Base-by-base conservation (phyloP, 2,113 vertebrate genomes). In the Abramis brama region DNA sequence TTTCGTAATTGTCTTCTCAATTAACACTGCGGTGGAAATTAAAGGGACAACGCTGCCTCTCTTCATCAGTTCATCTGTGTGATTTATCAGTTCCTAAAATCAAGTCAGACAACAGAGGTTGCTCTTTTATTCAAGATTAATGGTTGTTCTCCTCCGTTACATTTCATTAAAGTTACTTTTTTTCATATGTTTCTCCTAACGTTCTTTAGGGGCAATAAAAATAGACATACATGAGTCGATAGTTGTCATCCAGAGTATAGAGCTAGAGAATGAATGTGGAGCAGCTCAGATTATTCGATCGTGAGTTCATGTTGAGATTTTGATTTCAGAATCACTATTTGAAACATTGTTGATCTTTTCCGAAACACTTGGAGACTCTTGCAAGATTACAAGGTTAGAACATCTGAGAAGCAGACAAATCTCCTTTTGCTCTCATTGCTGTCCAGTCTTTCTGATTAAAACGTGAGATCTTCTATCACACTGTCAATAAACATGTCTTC, bases 1-100 rank as follows among this genome's bases (percentile, higher is more conserved):
- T 87, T 88, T 91, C 83, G 43, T 90, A 89, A 92, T 92, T 87
- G 90, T 92, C 89, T 89, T 89, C 90, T 92, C 89, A 89, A 90
- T 93, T 93, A 92, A 91, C 88, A 82, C 71, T 86, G 85, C 91
- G 87, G 86, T 87, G 85, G 86, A 87, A 90, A 70, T 91, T 39
- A 88, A 86, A 59, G 25, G 60, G 62, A 71, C 73, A n/a, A 10
- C 25, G n/a, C 33, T 23, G 36, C 36, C 57, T 84, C 39, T 30
- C 30, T 47, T 52, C 60, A 59, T 81, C 70, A 43, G 23, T 81
- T 87, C 59, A 36, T 81, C 27, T 2, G 36, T 30, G 19, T 10
- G 23, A 47, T 43, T 81, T 71, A 60, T 59, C 27, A 85, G 50
- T 30, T 71, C 84, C 43, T 79, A 45, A 79, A 70, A 79, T 23